Evolutionary conservation across 2,113 vertebrate genomes (phyloP).

Genomic region (Ammodytes marinus): DNA sequence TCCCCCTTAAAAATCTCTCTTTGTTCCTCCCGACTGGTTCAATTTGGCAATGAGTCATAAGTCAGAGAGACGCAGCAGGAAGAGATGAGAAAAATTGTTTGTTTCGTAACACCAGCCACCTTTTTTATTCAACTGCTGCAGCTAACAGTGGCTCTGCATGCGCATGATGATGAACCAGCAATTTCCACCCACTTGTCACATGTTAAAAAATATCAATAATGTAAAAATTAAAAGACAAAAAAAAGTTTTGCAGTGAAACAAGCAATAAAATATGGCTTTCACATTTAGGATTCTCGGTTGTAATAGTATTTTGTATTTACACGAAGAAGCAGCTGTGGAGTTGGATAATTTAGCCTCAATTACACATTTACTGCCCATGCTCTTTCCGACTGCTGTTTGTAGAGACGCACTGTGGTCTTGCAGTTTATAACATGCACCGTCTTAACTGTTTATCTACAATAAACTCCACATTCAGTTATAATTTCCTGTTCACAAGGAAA

Average conservation of each 20-base stretch:
- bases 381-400: background rate
- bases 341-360: background rate
- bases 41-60: constrained; percentile 66
- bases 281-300: background rate
- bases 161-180: constrained; percentile 36
- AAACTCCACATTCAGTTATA: background rate
- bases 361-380: constrained; percentile 5
- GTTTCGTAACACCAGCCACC: constrained; percentile 63
- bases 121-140: constrained; percentile 48
- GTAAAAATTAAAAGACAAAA: constrained; percentile 16
- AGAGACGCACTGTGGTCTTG: background rate
- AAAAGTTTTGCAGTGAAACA: constrained; percentile 1
- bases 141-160: constrained; percentile 17
- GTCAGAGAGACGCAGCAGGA: constrained; percentile 47
- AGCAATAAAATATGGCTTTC: background rate
- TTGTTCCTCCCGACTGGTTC: constrained; percentile 65
- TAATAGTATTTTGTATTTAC: background rate
- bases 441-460: background rate
- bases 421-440: background rate
- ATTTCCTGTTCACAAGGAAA: constrained; percentile 11
- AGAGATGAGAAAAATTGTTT: constrained; percentile 32
- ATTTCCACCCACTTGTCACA: constrained; percentile 36
- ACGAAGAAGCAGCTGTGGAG: background rate
- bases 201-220: background rate
- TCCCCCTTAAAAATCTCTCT: constrained; percentile 51